Percentiles rank a stretch among this genome's conserved stretches.
phyloP scores from a whole-genome alignment of 2,888 invertebrate genomes.

The Odontothrips loti region DNA sequence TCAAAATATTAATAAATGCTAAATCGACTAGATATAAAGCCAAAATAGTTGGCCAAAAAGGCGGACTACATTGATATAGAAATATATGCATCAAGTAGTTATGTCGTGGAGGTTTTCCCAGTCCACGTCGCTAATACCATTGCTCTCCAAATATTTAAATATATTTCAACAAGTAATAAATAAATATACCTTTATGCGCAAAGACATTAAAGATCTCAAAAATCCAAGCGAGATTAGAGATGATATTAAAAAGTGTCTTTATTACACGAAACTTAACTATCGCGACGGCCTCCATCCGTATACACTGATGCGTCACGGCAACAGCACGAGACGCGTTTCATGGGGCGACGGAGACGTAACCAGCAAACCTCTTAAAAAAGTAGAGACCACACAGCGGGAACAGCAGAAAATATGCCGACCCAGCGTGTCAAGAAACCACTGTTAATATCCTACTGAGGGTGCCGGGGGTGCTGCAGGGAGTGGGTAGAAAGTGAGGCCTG shows the following conservation, averaged over 20 bases:
- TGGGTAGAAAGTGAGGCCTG: constrained; percentile 36
- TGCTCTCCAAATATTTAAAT: neutral
- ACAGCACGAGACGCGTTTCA: no score
- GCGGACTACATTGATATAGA: neutral
- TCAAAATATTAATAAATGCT: constrained; percentile 22
- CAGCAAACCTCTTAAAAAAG: no score
- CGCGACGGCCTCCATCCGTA: constrained; percentile 1
- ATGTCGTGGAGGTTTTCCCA: no score
- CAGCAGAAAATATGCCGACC: no score
- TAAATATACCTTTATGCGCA: neutral
- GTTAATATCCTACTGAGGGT: neutral
- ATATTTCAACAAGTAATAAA: neutral
- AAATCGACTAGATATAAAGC: constrained; percentile 5
- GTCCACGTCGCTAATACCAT: no score
- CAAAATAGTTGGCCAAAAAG: neutral
- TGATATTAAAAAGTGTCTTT: neutral
- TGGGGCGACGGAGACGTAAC: no score
- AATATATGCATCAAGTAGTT: neutral
- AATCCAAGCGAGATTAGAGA: neutral
- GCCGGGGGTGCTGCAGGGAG: constrained; percentile 42
- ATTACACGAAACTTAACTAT: constrained; percentile 42
- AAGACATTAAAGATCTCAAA: neutral
- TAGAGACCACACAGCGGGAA: no score
- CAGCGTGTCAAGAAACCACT: no score
- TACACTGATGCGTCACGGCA: neutral